A percentile compares a stretch with the other conserved stretches of the same genome.
phyloP scores from a whole-genome alignment of 2,113 vertebrate species.

The Mormoops blainvillei region DNA sequence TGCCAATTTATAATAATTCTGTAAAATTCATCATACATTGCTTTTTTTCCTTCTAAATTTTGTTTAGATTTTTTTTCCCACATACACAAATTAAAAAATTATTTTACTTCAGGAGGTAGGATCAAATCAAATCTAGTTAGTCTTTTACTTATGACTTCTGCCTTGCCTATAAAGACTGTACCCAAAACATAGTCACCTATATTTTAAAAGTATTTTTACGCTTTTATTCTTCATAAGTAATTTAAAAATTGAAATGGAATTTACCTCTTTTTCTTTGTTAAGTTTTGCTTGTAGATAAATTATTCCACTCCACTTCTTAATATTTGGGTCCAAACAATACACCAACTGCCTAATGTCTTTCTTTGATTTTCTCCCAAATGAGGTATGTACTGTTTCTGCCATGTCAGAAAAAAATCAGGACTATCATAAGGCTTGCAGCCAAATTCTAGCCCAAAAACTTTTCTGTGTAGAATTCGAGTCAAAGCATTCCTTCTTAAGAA shows the following conservation, averaged over 20 bases:
- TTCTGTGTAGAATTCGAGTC: background rate
- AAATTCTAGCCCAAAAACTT: background rate
- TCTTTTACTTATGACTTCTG: background rate
- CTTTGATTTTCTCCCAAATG: background rate
- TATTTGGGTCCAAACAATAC: background rate
- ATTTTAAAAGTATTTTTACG: background rate
- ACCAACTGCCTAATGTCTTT: background rate
- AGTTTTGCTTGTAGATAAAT: conserved; percentile 10
- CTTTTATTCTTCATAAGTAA: background rate
- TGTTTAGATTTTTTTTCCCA: background rate
- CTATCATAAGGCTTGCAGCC: background rate
- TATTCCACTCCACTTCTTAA: background rate
- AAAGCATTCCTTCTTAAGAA: background rate
- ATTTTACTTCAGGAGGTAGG: background rate
- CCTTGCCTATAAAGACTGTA: background rate
- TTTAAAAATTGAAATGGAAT: background rate
- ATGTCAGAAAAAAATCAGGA: background rate
- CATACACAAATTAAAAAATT: background rate
- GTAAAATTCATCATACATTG: background rate
- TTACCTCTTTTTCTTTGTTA: background rate
- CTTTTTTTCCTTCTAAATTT: background rate
- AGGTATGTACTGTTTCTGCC: background rate
- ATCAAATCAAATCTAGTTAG: background rate
- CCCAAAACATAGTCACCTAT: background rate
- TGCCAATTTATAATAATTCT: background rate